phyloP scores from a whole-genome alignment of 2,888 invertebrate genomes.

The Acrocyrtus sp. region DNA sequence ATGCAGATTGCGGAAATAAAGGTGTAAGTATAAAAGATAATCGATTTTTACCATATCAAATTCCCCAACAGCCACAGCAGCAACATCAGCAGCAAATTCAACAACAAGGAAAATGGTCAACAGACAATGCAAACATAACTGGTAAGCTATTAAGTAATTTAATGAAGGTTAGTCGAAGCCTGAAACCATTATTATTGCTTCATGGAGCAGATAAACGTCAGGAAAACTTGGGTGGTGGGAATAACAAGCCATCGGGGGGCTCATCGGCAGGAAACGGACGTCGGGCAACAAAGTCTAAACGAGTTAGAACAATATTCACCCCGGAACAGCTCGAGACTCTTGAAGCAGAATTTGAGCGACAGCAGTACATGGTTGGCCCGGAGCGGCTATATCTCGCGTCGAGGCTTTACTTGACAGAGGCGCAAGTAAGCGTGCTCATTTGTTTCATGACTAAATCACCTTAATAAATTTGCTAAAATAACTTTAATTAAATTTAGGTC shows the following conservation, averaged over 20 bases:
- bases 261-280: slow-evolving; percentile 22
- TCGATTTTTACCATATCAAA: slow-evolving; percentile 27
- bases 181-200: too few species aligned
- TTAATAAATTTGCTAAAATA: too few species aligned
- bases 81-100: slow-evolving; percentile 2
- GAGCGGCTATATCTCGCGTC: slow-evolving; percentile 92
- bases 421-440: slow-evolving; percentile 86
- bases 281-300: slow-evolving; percentile 77
- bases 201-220: slow-evolving; percentile 41
- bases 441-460: too few species aligned
- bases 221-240: slow-evolving; percentile 14
- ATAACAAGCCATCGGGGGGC: too few species aligned
- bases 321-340: slow-evolving; percentile 94
- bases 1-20: slow-evolving; percentile 2
- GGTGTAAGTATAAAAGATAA: slow-evolving; percentile 24
- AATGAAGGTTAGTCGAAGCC: too few species aligned
- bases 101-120: too few species aligned
- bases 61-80: slow-evolving; percentile 15
- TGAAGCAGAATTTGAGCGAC: slow-evolving; percentile 94
- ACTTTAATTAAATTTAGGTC: slow-evolving; percentile 70
- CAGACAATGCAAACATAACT: too few species aligned
- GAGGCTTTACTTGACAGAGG: slow-evolving; percentile 85
- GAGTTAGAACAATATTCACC: slow-evolving; percentile 95
- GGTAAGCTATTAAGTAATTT: too few species aligned
- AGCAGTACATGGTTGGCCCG: slow-evolving; percentile 98